Percentiles rank a stretch among this genome's conserved stretches.
phyloP scores from a whole-genome alignment of 2,888 invertebrate genomes.

The Phalangium opilio region DNA sequence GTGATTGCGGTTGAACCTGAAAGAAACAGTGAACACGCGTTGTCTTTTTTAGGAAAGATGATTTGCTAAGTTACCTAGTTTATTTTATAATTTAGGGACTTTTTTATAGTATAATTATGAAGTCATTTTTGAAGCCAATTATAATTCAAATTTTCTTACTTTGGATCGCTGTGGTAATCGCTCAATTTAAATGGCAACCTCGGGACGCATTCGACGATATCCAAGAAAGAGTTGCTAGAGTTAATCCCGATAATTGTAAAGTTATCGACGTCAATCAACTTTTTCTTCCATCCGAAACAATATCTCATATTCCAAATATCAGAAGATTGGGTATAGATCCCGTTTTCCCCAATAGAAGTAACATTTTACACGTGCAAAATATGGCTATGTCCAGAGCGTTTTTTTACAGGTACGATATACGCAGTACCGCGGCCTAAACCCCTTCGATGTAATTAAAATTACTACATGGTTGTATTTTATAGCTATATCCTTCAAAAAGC shows the following conservation, averaged over 20 bases:
- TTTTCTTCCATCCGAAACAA: slow-evolving; percentile 62
- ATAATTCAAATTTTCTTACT: too few species aligned
- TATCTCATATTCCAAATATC: slow-evolving; percentile 82
- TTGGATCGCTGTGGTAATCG: slow-evolving; percentile 25
- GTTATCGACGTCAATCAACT: slow-evolving; percentile 71
- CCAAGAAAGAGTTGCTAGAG: slow-evolving; percentile 62
- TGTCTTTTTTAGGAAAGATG: too few species aligned
- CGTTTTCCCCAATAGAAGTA: slow-evolving; percentile 84
- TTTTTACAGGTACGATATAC: slow-evolving; percentile 50
- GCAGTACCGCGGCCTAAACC: neutral
- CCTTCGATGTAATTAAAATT: slow-evolving; percentile 22
- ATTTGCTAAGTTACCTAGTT: too few species aligned
- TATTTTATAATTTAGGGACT: too few species aligned
- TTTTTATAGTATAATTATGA: too few species aligned
- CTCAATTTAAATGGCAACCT: slow-evolving; percentile 81
- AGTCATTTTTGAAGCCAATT: too few species aligned
- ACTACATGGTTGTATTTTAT: slow-evolving; percentile 20
- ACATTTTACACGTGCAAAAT: slow-evolving; percentile 80
- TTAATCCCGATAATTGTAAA: slow-evolving; percentile 72
- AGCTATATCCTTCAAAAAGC: slow-evolving; percentile 76
- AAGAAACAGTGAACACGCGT: too few species aligned
- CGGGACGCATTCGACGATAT: slow-evolving; percentile 81
- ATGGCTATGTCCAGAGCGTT: slow-evolving; percentile 91
- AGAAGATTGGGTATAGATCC: slow-evolving; percentile 89
- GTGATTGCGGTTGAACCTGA: too few species aligned